Evolutionary conservation across 2,797 vertebrate species (phyloP).

Genomic region (Pempheris klunzingeri): DNA sequence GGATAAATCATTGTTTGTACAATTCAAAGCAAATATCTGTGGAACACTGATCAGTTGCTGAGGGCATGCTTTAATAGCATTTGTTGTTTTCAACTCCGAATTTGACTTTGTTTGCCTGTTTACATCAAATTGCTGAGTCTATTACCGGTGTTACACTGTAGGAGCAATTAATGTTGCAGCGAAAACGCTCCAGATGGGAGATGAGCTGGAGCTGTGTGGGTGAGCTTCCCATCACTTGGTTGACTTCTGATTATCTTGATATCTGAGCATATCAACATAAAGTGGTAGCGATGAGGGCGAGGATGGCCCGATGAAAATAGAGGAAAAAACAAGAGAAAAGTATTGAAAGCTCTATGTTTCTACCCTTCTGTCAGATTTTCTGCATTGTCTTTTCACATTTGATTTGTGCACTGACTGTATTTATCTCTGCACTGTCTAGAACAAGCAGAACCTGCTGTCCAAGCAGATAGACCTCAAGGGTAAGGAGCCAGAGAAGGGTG

Average conservation of each 20-base stretch:
- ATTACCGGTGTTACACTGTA: slow-evolving; percentile 1
- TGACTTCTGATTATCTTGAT: slow-evolving; percentile 1
- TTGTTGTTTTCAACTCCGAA: neutral
- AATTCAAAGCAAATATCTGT: slow-evolving; percentile 1
- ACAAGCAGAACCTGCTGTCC: slow-evolving; percentile 77
- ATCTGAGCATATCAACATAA: slow-evolving; percentile 6
- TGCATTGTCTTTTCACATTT: neutral
- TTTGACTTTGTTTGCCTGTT: neutral
- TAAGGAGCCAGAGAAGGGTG: slow-evolving; percentile 90
- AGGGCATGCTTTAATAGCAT: neutral
- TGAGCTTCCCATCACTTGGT: neutral
- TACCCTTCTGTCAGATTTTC: slow-evolving; percentile 6
- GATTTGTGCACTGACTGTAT: neutral
- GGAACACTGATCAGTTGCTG: neutral
- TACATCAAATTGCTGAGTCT: neutral
- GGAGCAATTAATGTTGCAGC: neutral
- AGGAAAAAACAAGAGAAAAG: neutral
- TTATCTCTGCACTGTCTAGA: slow-evolving; percentile 53
- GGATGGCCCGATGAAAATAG: neutral
- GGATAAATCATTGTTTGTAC: neutral
- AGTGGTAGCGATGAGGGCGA: slow-evolving; percentile 3
- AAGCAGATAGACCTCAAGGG: slow-evolving; percentile 88
- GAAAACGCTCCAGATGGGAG: slow-evolving; percentile 10
- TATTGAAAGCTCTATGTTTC: neutral
- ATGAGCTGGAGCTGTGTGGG: neutral